Conservation (phyloP, 2,888 invertebrate genomes). For the Melieria omissa region DNA sequence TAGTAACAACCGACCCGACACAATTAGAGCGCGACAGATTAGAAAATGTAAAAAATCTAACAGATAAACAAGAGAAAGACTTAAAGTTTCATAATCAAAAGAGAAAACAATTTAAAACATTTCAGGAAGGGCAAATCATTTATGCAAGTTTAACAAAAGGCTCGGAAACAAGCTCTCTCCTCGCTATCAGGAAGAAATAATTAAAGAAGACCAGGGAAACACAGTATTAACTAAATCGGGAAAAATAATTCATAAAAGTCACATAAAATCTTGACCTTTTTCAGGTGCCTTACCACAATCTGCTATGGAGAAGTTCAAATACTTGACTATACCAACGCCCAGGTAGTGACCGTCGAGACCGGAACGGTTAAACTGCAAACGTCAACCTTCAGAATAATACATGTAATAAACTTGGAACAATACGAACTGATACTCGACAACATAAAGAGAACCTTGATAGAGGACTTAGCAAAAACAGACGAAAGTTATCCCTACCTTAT, state of each 20-base stretch:
- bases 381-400: conserved; percentile 26
- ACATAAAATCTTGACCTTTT: conserved; percentile 18
- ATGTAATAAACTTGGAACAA: conserved; percentile 6
- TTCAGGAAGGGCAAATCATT: conserved; percentile 19
- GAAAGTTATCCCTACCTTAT: conserved; percentile 12
- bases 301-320: background rate
- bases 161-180: conserved; percentile 28
- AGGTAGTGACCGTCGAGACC: no score
- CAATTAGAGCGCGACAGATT: conserved; percentile 13
- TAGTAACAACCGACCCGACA: conserved; percentile 13
- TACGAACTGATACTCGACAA: conserved; percentile 2
- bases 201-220: conserved; percentile 25
- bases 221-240: conserved; percentile 23
- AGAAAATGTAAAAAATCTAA: conserved; percentile 11
- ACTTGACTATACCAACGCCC: no score
- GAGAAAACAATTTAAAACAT: conserved; percentile 15
- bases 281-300: conserved; percentile 6
- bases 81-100: conserved; percentile 26
- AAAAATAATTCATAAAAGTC: conserved; percentile 22
- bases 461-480: background rate
- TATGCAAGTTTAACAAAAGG: conserved; percentile 29
- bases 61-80: conserved; percentile 25
- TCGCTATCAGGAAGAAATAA: conserved; percentile 27
- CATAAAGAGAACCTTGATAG: background rate
- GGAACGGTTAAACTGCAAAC: no score